Evolutionary conservation across 2,797 vertebrate genomes (phyloP), one percentile per base, ranked within the genome.

Genomic region (Bradypodion pumilum): DNA sequence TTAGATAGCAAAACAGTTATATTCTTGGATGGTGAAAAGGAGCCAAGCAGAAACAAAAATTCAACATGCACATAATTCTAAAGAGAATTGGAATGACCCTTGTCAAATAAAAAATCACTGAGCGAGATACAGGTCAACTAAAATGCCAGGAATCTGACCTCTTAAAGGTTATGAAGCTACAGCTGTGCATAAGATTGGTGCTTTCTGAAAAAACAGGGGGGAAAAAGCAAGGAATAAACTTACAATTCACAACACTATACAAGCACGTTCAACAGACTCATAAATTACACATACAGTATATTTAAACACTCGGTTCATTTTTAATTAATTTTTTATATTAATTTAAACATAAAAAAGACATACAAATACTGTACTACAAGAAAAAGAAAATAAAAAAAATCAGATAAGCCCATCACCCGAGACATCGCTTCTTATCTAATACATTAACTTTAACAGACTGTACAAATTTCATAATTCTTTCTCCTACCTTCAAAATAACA

Each of bases 101-200:
- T 70, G n/a, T n/a, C n/a, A n/a, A n/a, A n/a, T n/a, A n/a, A 62
- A 85, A 81, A 79, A 35, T 40, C 75, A 89, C 49, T 0, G 0
- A 13, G 49, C 6, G 59, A 68, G 75, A 63, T 35, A 42, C 32
- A 27, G 60, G 74, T 40, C 59, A 80, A 73, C 56, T n/a, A n/a
- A 74, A 69, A 52, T 32, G 19, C 29, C 81, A 35, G 35, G 75
- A 68, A 74, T 29, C 27, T 1, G 2, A 63, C 7, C 23, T 0
- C 2, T 49, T 1, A 66, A 72, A 74, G 76, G 35, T 52, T 42
- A 77, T 0, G 0, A 62, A 75, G 32, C 1, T 76, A 59, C 1
- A 68, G 77, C 40, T 8, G 15, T 0, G 1, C 23, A 6, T n/a
- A 0, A 0, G 0, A 7, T 60, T 1, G 16, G 21, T 19, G 7